Conservation (phyloP, 2,888 invertebrate genomes). For the Leptinotarsa haldemani region DNA sequence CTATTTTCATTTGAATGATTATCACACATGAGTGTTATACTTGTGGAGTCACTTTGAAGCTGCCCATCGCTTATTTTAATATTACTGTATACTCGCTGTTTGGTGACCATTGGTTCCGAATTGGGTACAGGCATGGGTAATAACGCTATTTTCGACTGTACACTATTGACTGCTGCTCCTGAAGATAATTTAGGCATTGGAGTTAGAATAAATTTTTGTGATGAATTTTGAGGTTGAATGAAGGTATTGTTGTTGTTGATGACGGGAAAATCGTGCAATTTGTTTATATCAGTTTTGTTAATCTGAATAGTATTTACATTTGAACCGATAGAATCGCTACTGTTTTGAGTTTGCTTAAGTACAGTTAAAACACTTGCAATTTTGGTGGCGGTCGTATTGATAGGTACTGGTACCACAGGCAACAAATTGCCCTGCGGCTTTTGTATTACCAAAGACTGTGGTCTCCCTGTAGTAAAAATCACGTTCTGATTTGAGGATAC, state of each 20-base stretch:
- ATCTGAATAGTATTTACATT: conserved; percentile 61
- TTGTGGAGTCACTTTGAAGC: conserved; percentile 44
- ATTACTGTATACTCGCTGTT: conserved; percentile 71
- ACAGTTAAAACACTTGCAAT: conserved; percentile 70
- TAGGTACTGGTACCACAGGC: conserved; percentile 68
- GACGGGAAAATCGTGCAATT: conserved; percentile 40
- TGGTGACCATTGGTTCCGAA: conserved; percentile 55
- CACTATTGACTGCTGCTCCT: conserved; percentile 70
- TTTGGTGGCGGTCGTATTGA: conserved; percentile 64
- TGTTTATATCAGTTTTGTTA: conserved; percentile 36
- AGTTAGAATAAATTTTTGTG: conserved; percentile 67
- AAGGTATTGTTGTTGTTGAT: conserved; percentile 58
- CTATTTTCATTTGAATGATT: conserved; percentile 45
- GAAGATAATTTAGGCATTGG: conserved; percentile 72
- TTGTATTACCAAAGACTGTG: conserved; percentile 71
- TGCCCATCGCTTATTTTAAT: conserved; percentile 73
- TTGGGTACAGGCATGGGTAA: conserved; percentile 59
- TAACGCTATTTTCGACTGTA: conserved; percentile 62
- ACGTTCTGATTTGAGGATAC: conserved; percentile 53
- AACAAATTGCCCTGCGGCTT: conserved; percentile 64
- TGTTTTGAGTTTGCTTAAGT: conserved; percentile 68
- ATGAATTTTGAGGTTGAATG: conserved; percentile 40
- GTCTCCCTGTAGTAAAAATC: conserved; percentile 56
- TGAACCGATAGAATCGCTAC: conserved; percentile 57
- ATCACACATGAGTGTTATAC: conserved; percentile 71